Percentiles rank a stretch among this genome's conserved stretches.
phyloP scores from a whole-genome alignment of 2,888 invertebrate species.

The Sphecodes monilicornis region DNA sequence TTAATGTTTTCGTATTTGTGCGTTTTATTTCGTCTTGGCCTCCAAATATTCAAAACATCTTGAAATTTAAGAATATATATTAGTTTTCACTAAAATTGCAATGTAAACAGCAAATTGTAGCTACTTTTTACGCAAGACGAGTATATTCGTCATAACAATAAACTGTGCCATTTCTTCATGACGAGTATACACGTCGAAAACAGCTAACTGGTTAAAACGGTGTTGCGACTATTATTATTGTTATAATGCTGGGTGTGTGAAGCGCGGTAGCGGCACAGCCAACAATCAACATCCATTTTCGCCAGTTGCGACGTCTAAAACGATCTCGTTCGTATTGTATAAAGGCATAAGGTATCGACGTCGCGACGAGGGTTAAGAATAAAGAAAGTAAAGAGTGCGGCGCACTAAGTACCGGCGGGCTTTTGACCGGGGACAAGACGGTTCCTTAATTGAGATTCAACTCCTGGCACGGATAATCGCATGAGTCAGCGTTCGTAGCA shows the following conservation, averaged over 20 bases:
- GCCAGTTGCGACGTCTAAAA: background rate
- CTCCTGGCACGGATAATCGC: slow-evolving; percentile 56
- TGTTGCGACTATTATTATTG: background rate
- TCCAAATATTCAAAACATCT: no score
- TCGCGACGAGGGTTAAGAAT: slow-evolving; percentile 8
- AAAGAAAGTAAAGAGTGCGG: slow-evolving; percentile 34
- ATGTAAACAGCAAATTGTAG: no score
- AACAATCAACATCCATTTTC: background rate
- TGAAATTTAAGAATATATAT: no score
- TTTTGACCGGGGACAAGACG: slow-evolving; percentile 57
- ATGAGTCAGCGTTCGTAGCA: slow-evolving; percentile 56
- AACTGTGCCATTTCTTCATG: no score
- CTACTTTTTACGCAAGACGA: no score
- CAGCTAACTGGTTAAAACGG: no score
- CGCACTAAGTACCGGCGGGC: slow-evolving; percentile 26
- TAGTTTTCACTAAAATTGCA: no score
- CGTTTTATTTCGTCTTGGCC: no score
- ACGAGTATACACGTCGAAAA: no score
- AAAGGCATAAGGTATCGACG: background rate
- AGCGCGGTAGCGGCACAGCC: background rate
- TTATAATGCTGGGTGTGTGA: background rate
- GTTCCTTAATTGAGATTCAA: slow-evolving; percentile 63
- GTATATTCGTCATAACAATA: no score
- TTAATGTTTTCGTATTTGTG: no score
- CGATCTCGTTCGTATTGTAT: background rate